Base-by-base conservation (phyloP, 2,888 invertebrate genomes). In the Phengaris alcon region DNA sequence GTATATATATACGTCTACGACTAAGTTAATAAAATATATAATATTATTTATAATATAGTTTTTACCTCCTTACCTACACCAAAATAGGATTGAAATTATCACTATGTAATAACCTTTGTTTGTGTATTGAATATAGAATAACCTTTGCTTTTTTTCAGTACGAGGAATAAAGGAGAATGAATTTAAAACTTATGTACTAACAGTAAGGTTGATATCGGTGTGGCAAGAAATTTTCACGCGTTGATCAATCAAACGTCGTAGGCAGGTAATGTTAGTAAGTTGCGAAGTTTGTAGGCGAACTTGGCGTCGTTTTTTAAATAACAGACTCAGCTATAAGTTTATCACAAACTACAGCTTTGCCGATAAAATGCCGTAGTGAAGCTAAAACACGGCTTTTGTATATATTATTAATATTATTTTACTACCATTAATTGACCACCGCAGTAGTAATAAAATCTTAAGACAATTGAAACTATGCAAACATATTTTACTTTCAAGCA, bases 221-320 rank as follows among this genome's bases (percentile, higher is more conserved):
- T 51, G 76, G 54, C 75, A 74, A 76, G 69, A 77, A 78, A 77
- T 79, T 80, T 76, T 76, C 75, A 75, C 72, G 74, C 76, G 76
- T 78, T 78, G 79, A 80, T 80, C 80, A 79, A 80, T 80, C 80
- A 80, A 77, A 79, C 70, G 80, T 80, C 80, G 77, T 73, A 68
- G 77, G 78, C 80, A 81, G 80, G 78, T 79, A 79, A 75, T 75
- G 77, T 78, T 77, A 72, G 76, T 75, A 77, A 79, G 76, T 77
- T 76, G 74, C 79, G 76, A 79, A 77, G 73, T 76, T 78, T 44
- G 70, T 57, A 70, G 59, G 59, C 75, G 59, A 59, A n/a, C 57
- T 69, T 51, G 51, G 46, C 57, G 59, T 75, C 57, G 70, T 75
- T 75, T 51, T 75, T 75, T 59, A 75, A 70, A 59, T 48, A 35